Base-by-base conservation (phyloP, 2,888 invertebrate genomes). In the Terebella lapidaria region DNA sequence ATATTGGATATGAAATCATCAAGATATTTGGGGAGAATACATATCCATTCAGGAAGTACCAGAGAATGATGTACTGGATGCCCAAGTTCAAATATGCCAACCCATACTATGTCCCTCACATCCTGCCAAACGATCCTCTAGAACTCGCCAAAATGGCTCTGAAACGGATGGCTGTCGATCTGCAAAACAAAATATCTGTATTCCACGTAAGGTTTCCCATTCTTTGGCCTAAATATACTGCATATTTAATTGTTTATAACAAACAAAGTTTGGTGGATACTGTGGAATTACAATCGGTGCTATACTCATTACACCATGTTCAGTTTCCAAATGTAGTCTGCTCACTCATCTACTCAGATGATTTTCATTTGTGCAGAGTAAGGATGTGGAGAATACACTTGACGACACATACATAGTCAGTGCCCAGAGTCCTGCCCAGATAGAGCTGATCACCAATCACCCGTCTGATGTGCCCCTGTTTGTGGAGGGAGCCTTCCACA, bases 71-170 rank as follows among this genome's bases (percentile, higher is more conserved):
- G 69, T 87, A 86, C 71, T 87, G 86, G 87, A 81, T 85, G 82
- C 94, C 96, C 0, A 99, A 97, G 79, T 92, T 99, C 76, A 91
- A 88, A 75, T 56, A 79, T 65, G 66, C 71, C n/a, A 79, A 79
- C 65, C 80, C 80, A 1, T 78, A 73, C 56, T 73, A 71, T 15
- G 63, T 77, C 3, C 79, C 79, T 0, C 61, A 87, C 55, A 85
- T 87, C 0, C 76, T 91, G n/a, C 93, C 95, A 0, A 83, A 84
- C 66, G 90, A 92, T 73, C 84, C 87, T 0, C 80, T 89, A 18
- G 88, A 90, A 72, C 78, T 95, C 54, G 94, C 94, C 0, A 86
- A 86, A 74, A 74, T 93, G 58, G 94, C 93, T 0, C 86, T 97
- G 54, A 82, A 87, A 60, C 86, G 92, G 72, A 94, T 96, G 81